These are phyloP conservation scores for Holothuria leucospilota DNA, from an alignment of 53 echinoderm and acorn worm species.

Conservation along the genomic window DNA sequence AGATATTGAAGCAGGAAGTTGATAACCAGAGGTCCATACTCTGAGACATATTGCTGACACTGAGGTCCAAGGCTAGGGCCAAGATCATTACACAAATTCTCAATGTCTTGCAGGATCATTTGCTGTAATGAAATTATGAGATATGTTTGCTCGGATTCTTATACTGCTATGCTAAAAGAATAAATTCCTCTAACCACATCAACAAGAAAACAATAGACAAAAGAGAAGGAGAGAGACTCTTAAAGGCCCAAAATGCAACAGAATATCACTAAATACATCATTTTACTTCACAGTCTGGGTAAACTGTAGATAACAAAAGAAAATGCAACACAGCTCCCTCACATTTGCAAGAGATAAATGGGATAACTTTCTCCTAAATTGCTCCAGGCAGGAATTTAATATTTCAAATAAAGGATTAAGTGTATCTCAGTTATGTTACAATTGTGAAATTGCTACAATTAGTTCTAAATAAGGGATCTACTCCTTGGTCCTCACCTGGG, in stretches of 20 bases:
- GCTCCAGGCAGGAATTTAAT: too few species aligned
- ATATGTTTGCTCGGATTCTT: background rate
- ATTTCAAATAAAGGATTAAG: too few species aligned
- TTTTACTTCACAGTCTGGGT: too few species aligned
- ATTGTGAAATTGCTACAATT: background rate
- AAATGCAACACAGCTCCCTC: too few species aligned
- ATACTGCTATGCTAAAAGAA: background rate
- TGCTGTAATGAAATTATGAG: constrained; percentile 50
- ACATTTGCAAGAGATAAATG: too few species aligned
- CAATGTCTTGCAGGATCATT: constrained; percentile 56
- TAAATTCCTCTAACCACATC: background rate
- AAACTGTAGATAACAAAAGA: too few species aligned
- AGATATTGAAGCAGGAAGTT: constrained; percentile 52
- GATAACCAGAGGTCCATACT: constrained; percentile 67
- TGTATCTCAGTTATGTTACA: too few species aligned
- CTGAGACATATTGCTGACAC: constrained; percentile 69
- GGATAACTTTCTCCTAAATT: too few species aligned
- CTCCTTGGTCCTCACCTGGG: constrained; percentile 32
- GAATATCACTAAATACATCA: too few species aligned
- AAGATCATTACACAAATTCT: constrained; percentile 57
- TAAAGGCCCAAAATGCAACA: too few species aligned
- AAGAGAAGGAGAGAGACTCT: too few species aligned
- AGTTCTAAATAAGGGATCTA: background rate
- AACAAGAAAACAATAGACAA: too few species aligned
- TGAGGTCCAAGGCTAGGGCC: constrained; percentile 56